phyloP scores from a whole-genome alignment of 2,888 invertebrate species.

The Drosophila pullipes region DNA sequence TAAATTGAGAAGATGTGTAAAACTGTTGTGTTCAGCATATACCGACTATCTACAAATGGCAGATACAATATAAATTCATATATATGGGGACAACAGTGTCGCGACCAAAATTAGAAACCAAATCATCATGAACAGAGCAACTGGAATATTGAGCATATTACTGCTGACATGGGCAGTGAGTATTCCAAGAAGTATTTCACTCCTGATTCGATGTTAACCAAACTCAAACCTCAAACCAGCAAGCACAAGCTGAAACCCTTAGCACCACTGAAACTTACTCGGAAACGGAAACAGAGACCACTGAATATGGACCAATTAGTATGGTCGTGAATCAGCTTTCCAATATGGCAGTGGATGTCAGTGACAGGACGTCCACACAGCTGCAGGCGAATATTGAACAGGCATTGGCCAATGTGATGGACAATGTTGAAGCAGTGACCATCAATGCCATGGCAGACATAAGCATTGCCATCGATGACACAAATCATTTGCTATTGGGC shows the following conservation, averaged over 20 bases:
- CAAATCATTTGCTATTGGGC: slow-evolving; percentile 49
- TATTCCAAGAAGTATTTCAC: not conserved
- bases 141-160: slow-evolving; percentile 38
- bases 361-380: slow-evolving; percentile 57
- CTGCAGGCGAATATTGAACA: slow-evolving; percentile 63
- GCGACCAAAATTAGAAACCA: slow-evolving; percentile 13
- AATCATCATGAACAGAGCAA: slow-evolving; percentile 42
- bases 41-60: slow-evolving; percentile 3
- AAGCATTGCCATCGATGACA: slow-evolving; percentile 56
- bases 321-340: slow-evolving; percentile 70
- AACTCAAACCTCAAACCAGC: slow-evolving; percentile 14
- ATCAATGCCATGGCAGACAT: slow-evolving; percentile 59
- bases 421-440: slow-evolving; percentile 64
- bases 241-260: slow-evolving; percentile 12
- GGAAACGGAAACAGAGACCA: slow-evolving; percentile 50
- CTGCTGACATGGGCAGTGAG: slow-evolving; percentile 51
- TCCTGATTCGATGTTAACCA: not conserved
- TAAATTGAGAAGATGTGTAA: slow-evolving; percentile 53
- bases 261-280: slow-evolving; percentile 25
- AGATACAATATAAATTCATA: slow-evolving; percentile 27
- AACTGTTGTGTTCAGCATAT: slow-evolving; percentile 15
- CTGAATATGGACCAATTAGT: slow-evolving; percentile 66
- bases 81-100: slow-evolving; percentile 11
- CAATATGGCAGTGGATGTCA: slow-evolving; percentile 60
- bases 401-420: slow-evolving; percentile 39